These are phyloP conservation scores for Hofmannophila pseudospretella DNA, from an alignment of 2,888 invertebrate species.

Conservation along the genomic window DNA sequence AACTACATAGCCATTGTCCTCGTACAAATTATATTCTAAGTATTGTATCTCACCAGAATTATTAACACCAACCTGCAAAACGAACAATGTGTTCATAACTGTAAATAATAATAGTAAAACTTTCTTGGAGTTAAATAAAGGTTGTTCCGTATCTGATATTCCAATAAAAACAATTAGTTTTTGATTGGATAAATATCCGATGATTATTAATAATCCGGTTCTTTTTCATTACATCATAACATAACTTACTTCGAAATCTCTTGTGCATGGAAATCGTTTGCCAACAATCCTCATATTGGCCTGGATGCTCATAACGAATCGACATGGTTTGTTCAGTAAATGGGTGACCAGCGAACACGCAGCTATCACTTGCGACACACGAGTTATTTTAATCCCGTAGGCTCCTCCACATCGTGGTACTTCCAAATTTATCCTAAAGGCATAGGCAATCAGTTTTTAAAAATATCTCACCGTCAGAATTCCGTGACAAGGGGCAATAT, in stretches of 20 bases:
- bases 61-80: constrained; percentile 77
- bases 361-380: constrained; percentile 76
- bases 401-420: constrained; percentile 71
- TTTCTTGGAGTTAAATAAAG: no score
- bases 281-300: constrained; percentile 85
- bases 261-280: constrained; percentile 79
- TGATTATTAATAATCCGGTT: no score
- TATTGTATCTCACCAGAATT: constrained; percentile 82
- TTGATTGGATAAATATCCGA: no score
- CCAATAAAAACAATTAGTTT: no score
- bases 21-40: constrained; percentile 64
- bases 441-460: no score
- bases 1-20: constrained; percentile 71
- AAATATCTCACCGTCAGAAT: no score
- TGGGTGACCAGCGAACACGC: constrained; percentile 84
- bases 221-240: no score
- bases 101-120: no score
- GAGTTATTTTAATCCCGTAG: constrained; percentile 84
- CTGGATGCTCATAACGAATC: constrained; percentile 83
- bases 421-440: constrained; percentile 41
- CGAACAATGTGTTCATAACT: no score
- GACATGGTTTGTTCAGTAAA: constrained; percentile 81
- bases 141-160: no score
- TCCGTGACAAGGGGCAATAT: no score
- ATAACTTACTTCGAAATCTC: no score